phyloP scores from a whole-genome alignment of 2,113 vertebrate genomes.

The Cercocebus atys region DNA sequence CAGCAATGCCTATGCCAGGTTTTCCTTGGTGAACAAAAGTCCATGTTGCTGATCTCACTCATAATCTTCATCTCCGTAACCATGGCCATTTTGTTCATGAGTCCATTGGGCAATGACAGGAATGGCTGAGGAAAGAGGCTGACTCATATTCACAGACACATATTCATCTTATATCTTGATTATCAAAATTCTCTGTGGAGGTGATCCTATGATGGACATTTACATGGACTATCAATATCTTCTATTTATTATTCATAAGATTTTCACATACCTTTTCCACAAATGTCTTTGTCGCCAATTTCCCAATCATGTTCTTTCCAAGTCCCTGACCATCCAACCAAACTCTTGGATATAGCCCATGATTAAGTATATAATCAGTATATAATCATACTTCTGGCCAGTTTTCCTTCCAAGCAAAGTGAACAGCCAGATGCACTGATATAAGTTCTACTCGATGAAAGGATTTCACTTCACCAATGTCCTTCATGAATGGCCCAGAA shows the following conservation, averaged over 20 bases:
- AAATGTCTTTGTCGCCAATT: background rate
- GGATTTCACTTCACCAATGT: background rate
- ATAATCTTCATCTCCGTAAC: background rate
- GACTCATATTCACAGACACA: background rate
- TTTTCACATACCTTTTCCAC: background rate
- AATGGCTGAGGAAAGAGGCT: background rate
- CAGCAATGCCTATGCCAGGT: background rate
- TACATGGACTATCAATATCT: background rate
- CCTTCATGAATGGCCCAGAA: background rate
- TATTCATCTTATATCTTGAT: background rate
- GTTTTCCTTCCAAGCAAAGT: background rate
- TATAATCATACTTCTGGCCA: background rate
- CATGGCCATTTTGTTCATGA: background rate
- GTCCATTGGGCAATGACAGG: background rate
- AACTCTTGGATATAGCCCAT: background rate
- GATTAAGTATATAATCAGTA: background rate
- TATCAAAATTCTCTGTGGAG: background rate
- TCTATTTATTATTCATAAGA: background rate
- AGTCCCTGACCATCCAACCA: background rate
- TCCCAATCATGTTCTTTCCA: background rate
- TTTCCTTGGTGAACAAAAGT: background rate
- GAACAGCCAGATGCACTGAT: background rate
- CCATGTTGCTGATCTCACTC: background rate
- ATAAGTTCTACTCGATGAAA: background rate
- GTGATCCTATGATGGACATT: background rate